Conservation (phyloP, 1,140 invertebrate genomes). For the Bombus sibiricus region DNA sequence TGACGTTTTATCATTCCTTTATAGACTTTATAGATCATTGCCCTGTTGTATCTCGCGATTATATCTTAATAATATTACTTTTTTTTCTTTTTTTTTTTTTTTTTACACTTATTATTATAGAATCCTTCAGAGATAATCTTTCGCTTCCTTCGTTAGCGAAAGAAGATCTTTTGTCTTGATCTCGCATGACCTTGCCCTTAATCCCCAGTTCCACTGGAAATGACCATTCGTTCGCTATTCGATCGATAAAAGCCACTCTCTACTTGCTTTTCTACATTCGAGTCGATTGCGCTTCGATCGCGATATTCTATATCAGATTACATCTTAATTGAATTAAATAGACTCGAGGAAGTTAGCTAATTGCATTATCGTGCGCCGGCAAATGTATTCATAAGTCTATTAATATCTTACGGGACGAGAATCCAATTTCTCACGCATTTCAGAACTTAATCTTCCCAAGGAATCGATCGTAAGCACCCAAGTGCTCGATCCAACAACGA, state of each 20-base stretch:
- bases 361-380: slow-evolving; percentile 20
- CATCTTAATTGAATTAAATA: slow-evolving; percentile 44
- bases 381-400: slow-evolving; percentile 31
- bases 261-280: slow-evolving; percentile 3
- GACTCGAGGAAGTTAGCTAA: slow-evolving; percentile 34
- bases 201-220: slow-evolving; percentile 25
- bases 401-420: slow-evolving; percentile 2
- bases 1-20: not conserved
- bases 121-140: not conserved
- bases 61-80: fast-evolving
- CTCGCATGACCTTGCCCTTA: slow-evolving; percentile 29
- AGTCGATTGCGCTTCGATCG: slow-evolving; percentile 27
- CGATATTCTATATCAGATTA: slow-evolving; percentile 44
- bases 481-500: no score
- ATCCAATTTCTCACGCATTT: not conserved
- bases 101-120: no score
- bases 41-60: not conserved
- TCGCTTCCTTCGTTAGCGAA: not conserved
- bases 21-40: not conserved
- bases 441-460: not conserved
- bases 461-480: not conserved
- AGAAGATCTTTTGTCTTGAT: not conserved
- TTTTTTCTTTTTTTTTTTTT: no score
- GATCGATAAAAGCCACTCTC: slow-evolving; percentile 28
- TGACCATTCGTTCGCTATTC: slow-evolving; percentile 20